A percentile compares a stretch with the other conserved stretches of the same genome.
Evolutionary conservation across 2,113 vertebrate genomes (phyloP).

Genomic region (Nothoprocta pentlandii): DNA sequence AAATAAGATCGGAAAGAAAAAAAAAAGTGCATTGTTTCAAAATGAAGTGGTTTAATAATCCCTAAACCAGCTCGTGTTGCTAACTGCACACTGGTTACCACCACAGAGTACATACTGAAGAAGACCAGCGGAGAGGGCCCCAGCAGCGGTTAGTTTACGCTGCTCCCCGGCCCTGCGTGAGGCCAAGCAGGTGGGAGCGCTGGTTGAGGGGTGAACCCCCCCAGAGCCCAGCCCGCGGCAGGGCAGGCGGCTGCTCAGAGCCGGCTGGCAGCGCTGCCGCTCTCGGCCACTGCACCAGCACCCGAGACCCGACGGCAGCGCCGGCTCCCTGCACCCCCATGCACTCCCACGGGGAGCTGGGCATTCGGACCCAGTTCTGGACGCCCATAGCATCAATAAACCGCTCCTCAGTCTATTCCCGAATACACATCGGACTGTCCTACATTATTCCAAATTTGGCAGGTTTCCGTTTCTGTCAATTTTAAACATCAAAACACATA

Average conservation of each 20-base stretch:
- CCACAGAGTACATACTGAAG: neutral
- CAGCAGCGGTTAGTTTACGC: neutral
- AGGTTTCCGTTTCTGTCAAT: neutral
- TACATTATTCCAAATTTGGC: neutral
- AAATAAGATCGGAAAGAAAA: neutral
- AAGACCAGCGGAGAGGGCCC: neutral
- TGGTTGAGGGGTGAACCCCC: no score
- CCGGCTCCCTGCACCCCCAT: no score
- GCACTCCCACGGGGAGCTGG: neutral
- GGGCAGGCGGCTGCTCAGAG: neutral
- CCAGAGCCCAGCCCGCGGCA: no score
- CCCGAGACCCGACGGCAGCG: no score
- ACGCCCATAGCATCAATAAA: neutral
- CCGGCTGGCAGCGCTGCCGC: neutral
- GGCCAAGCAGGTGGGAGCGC: neutral
- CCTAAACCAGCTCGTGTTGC: neutral
- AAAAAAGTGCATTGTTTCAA: neutral
- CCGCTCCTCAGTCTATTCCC: rapidly evolving
- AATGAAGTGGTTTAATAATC: neutral
- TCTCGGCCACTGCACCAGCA: neutral
- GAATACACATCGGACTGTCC: neutral
- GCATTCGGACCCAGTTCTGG: neutral
- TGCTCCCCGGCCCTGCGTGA: neutral
- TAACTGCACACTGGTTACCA: neutral
- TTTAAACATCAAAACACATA: neutral